phyloP scores from a whole-genome alignment of 2,888 invertebrate species.

The Adelognathus sp. region DNA sequence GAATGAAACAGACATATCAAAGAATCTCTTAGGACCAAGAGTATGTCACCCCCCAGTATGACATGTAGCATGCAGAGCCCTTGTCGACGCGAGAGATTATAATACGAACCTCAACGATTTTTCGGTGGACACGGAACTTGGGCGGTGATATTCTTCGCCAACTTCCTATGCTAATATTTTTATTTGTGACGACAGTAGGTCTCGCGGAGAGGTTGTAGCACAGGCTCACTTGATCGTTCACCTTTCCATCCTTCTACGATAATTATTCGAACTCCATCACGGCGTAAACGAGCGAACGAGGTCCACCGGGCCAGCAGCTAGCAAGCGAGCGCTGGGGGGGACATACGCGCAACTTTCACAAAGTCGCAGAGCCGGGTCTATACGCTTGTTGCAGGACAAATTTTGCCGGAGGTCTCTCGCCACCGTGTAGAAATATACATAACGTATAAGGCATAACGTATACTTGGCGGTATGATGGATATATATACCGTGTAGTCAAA shows the following conservation, averaged over 20 bases:
- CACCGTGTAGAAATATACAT: slow-evolving; percentile 46
- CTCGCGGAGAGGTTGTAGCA: neutral
- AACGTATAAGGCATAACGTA: slow-evolving; percentile 24
- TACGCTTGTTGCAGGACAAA: slow-evolving; percentile 44
- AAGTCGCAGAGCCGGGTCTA: slow-evolving; percentile 36
- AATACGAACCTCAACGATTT: no score
- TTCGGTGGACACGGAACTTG: no score
- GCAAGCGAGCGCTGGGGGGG: neutral
- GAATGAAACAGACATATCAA: no score
- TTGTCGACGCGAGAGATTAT: no score
- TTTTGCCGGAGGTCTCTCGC: slow-evolving; percentile 50
- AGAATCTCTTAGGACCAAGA: no score
- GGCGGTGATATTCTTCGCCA: neutral
- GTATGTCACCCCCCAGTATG: no score
- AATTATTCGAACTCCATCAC: slow-evolving; percentile 52
- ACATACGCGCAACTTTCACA: slow-evolving; percentile 58
- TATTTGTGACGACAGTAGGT: neutral
- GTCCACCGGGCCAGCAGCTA: slow-evolving; percentile 27
- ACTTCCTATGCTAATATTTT: neutral
- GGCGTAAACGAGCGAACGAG: slow-evolving; percentile 42
- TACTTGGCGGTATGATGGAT: neutral
- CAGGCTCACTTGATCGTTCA: slow-evolving; percentile 22
- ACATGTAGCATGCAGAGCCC: no score
- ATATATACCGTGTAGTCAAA: slow-evolving; percentile 55
- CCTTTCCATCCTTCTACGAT: slow-evolving; percentile 22